Evolutionary conservation across 2,113 vertebrate species (phyloP).

Genomic region (Callopanchax toddi): DNA sequence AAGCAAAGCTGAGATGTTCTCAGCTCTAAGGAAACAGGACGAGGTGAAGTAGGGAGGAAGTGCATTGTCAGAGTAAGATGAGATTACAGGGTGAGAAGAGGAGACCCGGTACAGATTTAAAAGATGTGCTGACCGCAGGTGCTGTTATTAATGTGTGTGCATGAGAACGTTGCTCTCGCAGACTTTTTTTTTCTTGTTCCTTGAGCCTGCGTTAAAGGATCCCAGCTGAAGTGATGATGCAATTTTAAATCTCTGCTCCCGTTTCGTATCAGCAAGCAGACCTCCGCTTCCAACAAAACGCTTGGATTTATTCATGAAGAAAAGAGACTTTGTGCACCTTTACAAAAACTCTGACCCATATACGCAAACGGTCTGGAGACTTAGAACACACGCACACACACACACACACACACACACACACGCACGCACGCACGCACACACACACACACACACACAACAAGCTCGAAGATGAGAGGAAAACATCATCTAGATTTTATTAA

Average conservation of each 20-base stretch:
- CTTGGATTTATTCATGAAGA: slow-evolving; percentile 7
- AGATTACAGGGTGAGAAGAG: slow-evolving; percentile 62
- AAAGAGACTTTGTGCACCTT: slow-evolving; percentile 1
- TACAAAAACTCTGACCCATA: not conserved
- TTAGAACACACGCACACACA: no score
- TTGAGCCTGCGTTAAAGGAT: slow-evolving; percentile 19
- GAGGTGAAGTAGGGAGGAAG: slow-evolving; percentile 67
- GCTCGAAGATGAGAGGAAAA: no score
- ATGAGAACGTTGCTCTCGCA: slow-evolving; percentile 23
- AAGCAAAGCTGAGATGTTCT: slow-evolving; percentile 74
- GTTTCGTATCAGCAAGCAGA: not conserved
- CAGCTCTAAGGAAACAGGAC: slow-evolving; percentile 67
- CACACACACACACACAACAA: no score
- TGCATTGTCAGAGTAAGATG: slow-evolving; percentile 61
- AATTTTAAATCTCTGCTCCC: slow-evolving; percentile 28
- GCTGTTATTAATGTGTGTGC: slow-evolving; percentile 34
- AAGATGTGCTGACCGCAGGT: slow-evolving; percentile 66
- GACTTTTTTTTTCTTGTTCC: slow-evolving; percentile 17
- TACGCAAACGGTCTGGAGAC: not conserved
- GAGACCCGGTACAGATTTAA: slow-evolving; percentile 61
- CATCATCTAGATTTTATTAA: no score
- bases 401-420: no score
- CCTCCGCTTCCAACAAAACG: not conserved
- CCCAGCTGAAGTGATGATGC: slow-evolving; percentile 32
- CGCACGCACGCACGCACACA: no score